These are phyloP conservation scores for Poicephalus meyeri DNA, from an alignment of 2,113 vertebrate genomes.

Conservation along the genomic window DNA sequence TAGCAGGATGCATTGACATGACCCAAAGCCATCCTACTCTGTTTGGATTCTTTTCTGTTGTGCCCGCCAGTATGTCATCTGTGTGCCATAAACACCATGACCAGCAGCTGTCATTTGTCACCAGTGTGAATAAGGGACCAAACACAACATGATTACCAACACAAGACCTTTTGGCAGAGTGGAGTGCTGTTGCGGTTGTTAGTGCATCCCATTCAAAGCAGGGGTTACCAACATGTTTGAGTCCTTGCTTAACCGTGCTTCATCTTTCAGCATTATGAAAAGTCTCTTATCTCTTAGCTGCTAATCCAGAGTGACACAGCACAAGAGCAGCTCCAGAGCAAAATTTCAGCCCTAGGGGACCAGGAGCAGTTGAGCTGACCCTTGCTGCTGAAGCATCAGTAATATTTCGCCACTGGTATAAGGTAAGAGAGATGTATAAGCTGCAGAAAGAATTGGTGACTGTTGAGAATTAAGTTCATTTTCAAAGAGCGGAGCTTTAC, in stretches of 20 bases:
- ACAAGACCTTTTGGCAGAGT: not conserved
- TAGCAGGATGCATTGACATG: not conserved
- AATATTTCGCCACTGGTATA: not conserved
- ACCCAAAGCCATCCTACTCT: not conserved
- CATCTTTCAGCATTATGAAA: not conserved
- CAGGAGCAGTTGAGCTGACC: not conserved
- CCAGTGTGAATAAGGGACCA: not conserved
- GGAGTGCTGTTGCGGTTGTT: not conserved
- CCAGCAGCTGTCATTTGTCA: not conserved
- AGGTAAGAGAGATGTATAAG: not conserved
- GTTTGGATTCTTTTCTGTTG: not conserved
- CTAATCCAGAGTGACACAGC: not conserved
- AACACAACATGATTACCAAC: not conserved
- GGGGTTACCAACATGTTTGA: not conserved
- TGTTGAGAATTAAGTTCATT: not conserved
- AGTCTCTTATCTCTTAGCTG: not conserved
- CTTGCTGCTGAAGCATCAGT: not conserved
- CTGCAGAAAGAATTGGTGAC: not conserved
- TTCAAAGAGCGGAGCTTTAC: not conserved
- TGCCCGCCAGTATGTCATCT: not conserved
- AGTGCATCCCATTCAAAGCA: not conserved
- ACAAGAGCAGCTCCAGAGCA: not conserved
- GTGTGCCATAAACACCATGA: not conserved
- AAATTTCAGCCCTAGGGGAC: not conserved
- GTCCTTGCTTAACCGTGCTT: not conserved